Evolutionary conservation across 1,140 invertebrate genomes (phyloP).

Genomic region (Drosophila sturtevanti): DNA sequence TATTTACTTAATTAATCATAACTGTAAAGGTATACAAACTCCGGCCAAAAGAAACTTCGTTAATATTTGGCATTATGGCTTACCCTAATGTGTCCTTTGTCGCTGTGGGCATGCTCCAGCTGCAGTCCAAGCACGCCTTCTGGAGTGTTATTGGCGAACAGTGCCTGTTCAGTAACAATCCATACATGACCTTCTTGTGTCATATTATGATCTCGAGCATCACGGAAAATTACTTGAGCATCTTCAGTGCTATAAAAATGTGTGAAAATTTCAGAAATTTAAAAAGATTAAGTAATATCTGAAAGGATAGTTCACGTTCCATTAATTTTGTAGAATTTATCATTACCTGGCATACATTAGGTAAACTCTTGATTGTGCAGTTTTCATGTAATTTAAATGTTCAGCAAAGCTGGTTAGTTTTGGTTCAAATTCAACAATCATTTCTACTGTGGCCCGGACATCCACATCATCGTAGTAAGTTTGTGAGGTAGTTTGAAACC

Average conservation of each 20-base stretch:
- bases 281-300: slow-evolving; percentile 35
- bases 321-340: neutral
- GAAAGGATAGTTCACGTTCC: too few relatives aligned
- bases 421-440: slow-evolving; percentile 94
- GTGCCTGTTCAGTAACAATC: slow-evolving; percentile 97
- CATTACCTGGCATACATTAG: slow-evolving; percentile 96
- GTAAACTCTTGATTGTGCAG: slow-evolving; percentile 94
- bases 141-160: slow-evolving; percentile 92
- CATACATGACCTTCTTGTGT: slow-evolving; percentile 96
- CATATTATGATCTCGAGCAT: slow-evolving; percentile 94
- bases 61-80: too few relatives aligned
- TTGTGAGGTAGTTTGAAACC: slow-evolving; percentile 87
- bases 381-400: slow-evolving; percentile 91
- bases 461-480: slow-evolving; percentile 86
- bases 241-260: slow-evolving; percentile 89
- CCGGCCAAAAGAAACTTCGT: too few relatives aligned
- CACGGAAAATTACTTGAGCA: slow-evolving; percentile 94
- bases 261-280: too few relatives aligned
- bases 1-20: too few relatives aligned
- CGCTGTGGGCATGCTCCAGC: slow-evolving; percentile 94
- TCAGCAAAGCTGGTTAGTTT: slow-evolving; percentile 91
- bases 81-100: slow-evolving; percentile 91
- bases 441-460: slow-evolving; percentile 89
- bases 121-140: slow-evolving; percentile 93
- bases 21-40: too few relatives aligned